Percentiles rank a stretch among this genome's conserved stretches.
Conservation (phyloP, 92 coral and sea anemone species). For the Epizoanthus fatuus region DNA sequence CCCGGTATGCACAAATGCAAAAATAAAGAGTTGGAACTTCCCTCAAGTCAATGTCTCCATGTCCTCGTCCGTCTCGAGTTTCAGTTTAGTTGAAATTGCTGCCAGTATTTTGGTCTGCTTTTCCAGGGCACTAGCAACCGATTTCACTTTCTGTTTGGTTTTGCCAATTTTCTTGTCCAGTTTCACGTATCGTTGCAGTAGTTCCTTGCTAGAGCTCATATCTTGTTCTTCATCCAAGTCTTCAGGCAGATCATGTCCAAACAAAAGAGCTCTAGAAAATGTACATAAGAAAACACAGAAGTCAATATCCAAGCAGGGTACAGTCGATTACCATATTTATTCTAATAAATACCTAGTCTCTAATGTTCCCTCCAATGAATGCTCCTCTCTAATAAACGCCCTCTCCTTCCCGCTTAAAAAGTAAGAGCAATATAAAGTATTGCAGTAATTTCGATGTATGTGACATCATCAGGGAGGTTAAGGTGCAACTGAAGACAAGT, state of each 20-base stretch:
- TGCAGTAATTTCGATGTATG: no score
- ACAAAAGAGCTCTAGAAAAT: slow-evolving; percentile 15
- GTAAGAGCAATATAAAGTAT: no score
- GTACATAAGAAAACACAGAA: background rate
- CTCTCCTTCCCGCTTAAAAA: no score
- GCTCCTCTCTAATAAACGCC: no score
- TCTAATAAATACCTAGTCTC: no score
- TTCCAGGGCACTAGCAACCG: slow-evolving; percentile 47
- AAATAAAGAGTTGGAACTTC: no score
- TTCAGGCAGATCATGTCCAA: slow-evolving; percentile 8
- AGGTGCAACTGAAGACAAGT: no score
- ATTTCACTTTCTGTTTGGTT: slow-evolving; percentile 50
- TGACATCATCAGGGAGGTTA: no score
- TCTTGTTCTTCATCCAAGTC: slow-evolving; percentile 35
- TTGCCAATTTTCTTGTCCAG: slow-evolving; percentile 59
- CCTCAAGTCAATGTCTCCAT: no score
- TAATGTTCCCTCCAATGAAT: no score
- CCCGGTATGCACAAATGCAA: no score
- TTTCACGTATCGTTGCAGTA: slow-evolving; percentile 32
- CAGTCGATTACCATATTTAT: background rate
- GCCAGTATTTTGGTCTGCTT: slow-evolving; percentile 48
- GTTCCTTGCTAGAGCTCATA: slow-evolving; percentile 17
- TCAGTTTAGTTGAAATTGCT: slow-evolving; percentile 58
- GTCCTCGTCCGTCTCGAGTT: slow-evolving; percentile 22
- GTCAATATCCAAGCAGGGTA: background rate